These are phyloP conservation scores for Presbytis comata DNA, from an alignment of 2,797 vertebrate species.

Conservation along the genomic window DNA sequence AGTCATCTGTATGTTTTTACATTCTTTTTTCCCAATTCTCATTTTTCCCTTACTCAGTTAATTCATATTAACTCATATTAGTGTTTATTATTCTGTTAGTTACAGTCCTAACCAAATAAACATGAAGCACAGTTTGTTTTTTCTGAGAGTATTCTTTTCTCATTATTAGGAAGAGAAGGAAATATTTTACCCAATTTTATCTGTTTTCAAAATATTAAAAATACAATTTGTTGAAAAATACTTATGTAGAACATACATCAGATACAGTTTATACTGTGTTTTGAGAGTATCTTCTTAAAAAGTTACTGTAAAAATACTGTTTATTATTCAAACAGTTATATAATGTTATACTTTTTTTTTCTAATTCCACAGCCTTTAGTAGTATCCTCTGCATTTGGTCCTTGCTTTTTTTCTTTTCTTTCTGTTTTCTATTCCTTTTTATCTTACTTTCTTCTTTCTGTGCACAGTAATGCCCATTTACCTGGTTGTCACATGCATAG, in stretches of 20 bases:
- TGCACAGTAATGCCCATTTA: slow-evolving; percentile 50
- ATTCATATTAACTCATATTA: neutral
- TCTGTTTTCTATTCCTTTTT: neutral
- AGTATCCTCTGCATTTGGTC: slow-evolving; percentile 22
- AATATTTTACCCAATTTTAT: neutral
- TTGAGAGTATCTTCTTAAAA: neutral
- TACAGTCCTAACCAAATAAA: neutral
- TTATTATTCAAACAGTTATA: slow-evolving; percentile 10
- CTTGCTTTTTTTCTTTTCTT: neutral
- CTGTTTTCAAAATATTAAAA: neutral
- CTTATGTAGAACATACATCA: neutral
- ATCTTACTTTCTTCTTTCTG: neutral
- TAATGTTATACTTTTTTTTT: neutral
- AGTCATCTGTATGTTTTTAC: neutral
- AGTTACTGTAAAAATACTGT: neutral
- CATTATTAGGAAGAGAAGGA: neutral
- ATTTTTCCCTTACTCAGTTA: neutral
- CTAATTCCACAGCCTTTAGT: neutral
- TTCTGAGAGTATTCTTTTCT: neutral
- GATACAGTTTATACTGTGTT: slow-evolving; percentile 6
- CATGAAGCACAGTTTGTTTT: neutral
- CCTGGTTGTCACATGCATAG: neutral
- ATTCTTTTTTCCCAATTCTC: neutral
- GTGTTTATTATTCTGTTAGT: neutral
- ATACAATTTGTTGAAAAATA: neutral